phyloP scores from a whole-genome alignment of 2,113 vertebrate genomes.

The Loxodonta africana region DNA sequence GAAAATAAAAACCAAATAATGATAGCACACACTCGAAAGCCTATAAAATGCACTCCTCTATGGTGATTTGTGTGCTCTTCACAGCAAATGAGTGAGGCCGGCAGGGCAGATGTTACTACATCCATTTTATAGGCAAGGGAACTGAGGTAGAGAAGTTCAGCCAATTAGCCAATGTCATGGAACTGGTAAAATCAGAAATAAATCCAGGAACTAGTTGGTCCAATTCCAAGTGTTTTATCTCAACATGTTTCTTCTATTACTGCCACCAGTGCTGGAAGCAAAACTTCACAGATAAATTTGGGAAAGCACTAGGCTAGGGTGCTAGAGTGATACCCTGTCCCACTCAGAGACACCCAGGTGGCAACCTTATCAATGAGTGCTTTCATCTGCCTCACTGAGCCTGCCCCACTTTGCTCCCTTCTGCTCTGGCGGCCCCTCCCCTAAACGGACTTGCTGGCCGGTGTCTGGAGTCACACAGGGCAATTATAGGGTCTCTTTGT shows the following conservation, averaged over 20 bases:
- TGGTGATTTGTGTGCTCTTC: background rate
- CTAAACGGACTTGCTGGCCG: background rate
- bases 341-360: background rate
- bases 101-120: no score
- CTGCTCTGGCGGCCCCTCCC: background rate
- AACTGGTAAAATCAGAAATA: conserved; percentile 8
- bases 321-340: background rate
- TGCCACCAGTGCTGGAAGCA: background rate
- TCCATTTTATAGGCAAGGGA: background rate
- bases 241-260: background rate
- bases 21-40: background rate
- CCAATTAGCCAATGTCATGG: background rate
- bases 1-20: background rate
- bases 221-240: background rate
- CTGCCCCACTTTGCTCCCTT: background rate
- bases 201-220: background rate
- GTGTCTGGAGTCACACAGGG: background rate
- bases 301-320: background rate
- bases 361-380: background rate
- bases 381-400: background rate
- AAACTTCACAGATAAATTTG: background rate
- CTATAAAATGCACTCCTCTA: background rate
- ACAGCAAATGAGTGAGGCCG: background rate
- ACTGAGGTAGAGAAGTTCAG: background rate
- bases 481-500: background rate